Percentiles rank a stretch among this genome's conserved stretches.
These are phyloP conservation scores for Cydia pomonella DNA, from an alignment of 1,140 invertebrate genomes.

Conservation along the genomic window DNA sequence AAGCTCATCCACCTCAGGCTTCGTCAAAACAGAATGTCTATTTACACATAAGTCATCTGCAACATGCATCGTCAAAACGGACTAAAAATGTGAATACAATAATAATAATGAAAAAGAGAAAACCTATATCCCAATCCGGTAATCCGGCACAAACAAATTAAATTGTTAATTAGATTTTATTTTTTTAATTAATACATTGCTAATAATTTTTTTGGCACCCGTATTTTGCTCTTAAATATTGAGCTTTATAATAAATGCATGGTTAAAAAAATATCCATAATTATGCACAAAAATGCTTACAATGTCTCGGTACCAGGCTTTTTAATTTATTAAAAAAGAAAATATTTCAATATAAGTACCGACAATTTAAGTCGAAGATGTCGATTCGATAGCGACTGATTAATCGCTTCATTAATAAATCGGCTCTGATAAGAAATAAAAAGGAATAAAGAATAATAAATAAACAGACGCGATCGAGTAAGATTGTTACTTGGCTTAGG, in stretches of 20 bases:
- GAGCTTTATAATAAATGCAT: not conserved
- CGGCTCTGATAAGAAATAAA: slow-evolving; percentile 62
- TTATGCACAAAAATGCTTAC: not conserved
- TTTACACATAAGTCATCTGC: too few species aligned
- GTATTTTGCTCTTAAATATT: too few species aligned
- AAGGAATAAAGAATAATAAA: slow-evolving; percentile 52
- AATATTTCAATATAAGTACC: not conserved
- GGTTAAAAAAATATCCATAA: not conserved
- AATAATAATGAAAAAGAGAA: too few species aligned
- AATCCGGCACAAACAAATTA: too few species aligned
- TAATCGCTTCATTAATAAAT: slow-evolving; percentile 75
- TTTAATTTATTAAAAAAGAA: not conserved
- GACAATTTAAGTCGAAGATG: slow-evolving; percentile 40
- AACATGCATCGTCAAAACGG: too few species aligned
- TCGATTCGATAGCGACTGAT: slow-evolving; percentile 58
- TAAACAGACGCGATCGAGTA: slow-evolving; percentile 61
- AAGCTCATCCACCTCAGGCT: too few species aligned
- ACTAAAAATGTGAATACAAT: too few species aligned
- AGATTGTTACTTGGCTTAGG: slow-evolving; percentile 30
- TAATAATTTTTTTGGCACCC: too few species aligned
- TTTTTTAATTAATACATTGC: too few species aligned
- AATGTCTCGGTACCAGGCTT: not conserved
- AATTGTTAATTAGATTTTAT: too few species aligned
- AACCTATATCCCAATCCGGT: too few species aligned
- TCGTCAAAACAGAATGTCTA: too few species aligned